A percentile compares a stretch with the other conserved stretches of the same genome.
Conservation (phyloP, 1,140 invertebrate genomes). For the Polypedilum vanderplanki region DNA sequence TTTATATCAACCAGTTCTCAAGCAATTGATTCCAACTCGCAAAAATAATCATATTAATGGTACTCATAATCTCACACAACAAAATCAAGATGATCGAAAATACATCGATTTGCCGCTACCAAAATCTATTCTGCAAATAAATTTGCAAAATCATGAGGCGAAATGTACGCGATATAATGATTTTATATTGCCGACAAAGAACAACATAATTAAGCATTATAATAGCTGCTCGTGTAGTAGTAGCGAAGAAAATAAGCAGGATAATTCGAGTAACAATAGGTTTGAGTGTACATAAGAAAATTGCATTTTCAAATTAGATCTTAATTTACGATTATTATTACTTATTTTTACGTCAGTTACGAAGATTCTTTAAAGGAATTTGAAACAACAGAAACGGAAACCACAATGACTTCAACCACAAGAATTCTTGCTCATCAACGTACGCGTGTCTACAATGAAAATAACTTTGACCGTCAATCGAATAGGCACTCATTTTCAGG, state of each 20-base stretch:
- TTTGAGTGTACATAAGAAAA: neutral
- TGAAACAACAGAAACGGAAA: conserved; percentile 13
- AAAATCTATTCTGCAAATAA: conserved; percentile 37
- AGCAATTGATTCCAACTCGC: conserved; percentile 4
- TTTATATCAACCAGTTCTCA: neutral
- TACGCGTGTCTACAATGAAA: neutral
- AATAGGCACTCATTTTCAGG: conserved; percentile 20
- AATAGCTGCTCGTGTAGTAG: neutral
- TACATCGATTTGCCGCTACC: conserved; percentile 44
- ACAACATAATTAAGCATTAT: conserved; percentile 24
- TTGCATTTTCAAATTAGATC: neutral
- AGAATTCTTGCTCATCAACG: neutral
- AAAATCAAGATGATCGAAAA: conserved; percentile 33
- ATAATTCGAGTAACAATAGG: conserved; percentile 1
- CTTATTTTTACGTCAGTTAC: neutral
- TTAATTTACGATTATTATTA: neutral
- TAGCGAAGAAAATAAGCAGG: neutral
- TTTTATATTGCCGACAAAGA: neutral
- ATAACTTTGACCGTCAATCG: neutral
- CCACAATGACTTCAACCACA: neutral
- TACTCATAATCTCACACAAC: neutral
- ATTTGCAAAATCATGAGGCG: neutral
- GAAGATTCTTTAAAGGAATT: conserved; percentile 23
- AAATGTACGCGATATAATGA: conserved; percentile 17
- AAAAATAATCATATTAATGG: conserved; percentile 23